Percentiles rank a stretch among this genome's conserved stretches.
Conservation (phyloP, 23 tunicate species). For the Oikopleura dioica region DNA sequence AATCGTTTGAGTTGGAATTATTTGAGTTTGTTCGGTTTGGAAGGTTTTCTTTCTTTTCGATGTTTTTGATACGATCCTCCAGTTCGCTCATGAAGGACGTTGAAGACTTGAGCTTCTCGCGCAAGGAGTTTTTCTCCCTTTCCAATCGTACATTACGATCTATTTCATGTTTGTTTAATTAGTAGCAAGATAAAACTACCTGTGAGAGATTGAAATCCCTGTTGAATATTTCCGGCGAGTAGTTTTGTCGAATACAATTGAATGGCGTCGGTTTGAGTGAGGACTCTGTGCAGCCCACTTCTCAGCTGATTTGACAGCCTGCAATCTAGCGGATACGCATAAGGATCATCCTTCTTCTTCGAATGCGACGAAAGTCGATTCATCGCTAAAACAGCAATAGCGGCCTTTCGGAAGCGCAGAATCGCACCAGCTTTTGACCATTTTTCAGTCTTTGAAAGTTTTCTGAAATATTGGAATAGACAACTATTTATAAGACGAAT, state of each 20-base stretch:
- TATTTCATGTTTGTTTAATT: background rate
- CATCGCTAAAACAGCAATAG: background rate
- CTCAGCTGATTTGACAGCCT: background rate
- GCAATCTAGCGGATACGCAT: background rate
- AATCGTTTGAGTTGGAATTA: no score
- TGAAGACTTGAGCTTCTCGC: background rate
- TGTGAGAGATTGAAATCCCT: background rate
- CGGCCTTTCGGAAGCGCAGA: background rate
- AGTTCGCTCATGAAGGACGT: background rate
- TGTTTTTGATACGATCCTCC: background rate
- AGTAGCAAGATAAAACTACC: background rate
- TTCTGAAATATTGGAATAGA: no score
- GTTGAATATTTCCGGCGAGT: background rate
- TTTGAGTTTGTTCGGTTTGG: no score
- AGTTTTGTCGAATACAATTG: background rate
- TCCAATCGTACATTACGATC: background rate
- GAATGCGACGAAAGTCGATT: background rate
- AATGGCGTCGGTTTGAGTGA: background rate
- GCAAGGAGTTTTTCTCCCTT: background rate
- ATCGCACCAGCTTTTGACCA: background rate
- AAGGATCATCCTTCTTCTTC: background rate
- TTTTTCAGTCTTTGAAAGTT: background rate
- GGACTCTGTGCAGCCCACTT: background rate
- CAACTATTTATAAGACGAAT: no score
- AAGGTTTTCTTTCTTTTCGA: background rate